Evolutionary conservation across 2,888 invertebrate genomes (phyloP), one percentile per base, ranked within the genome.

Genomic region (Octodonta nipae): DNA sequence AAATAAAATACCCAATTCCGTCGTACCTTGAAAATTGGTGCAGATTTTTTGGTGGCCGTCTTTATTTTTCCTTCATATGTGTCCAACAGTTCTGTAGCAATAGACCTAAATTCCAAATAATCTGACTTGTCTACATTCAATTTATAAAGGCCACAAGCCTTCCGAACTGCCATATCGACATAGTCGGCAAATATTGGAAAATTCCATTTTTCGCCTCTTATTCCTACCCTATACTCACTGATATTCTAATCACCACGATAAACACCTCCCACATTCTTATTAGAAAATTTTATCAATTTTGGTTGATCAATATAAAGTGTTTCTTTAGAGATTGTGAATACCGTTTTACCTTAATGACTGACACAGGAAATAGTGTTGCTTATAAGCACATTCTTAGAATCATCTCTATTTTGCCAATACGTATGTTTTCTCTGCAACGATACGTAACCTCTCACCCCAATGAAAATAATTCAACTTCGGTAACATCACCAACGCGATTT

Each of bases 281-380:
- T n/a, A n/a, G n/a, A n/a, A n/a, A n/a, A 17, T 16, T 16, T 16
- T 8, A 16, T 29, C 4, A 15, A 10, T 4, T 15, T 4, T 3
- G 29, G 29, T 11, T 10, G 29, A 5, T 8, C 4, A 13, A 29
- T 12, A 3, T 13, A 3, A 6, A 29, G 6, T 8, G 12, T n/a
- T 29, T 29, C 10, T 29, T 29, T 17, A 16, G 16, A 4, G 15
- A 16, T 12, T 29, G 29, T 8, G 29, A 3, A 16, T 16, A 29
- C 5, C 29, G 3, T 11, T 29, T 13, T 7, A 29, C 15, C 17
- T 4, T 1, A n/a, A 13, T 12, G n/a, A 12, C 5, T 4, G 29
- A 11, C 8, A 6, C 17, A 6, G 6, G 17, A 17, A 5, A 17
- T 17, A 17, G 17, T 8, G 8, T 17, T 17, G 8, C 17, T 6